These are phyloP conservation scores for Phyllotreta cruciferae DNA, from an alignment of 2,888 invertebrate species.

Conservation along the genomic window DNA sequence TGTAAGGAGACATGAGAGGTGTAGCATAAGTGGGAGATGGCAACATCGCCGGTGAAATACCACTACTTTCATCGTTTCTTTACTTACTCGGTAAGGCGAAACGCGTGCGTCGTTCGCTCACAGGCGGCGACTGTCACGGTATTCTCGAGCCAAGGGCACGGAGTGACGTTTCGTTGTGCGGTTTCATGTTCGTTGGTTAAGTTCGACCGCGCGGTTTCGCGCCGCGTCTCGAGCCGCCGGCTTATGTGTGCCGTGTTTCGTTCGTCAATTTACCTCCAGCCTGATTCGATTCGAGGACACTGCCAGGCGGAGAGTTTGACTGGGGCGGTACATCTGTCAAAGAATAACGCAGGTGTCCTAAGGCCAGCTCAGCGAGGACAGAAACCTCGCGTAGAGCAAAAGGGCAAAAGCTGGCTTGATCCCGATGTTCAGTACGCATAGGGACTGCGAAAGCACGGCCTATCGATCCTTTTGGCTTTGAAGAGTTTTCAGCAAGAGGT, in stretches of 20 bases:
- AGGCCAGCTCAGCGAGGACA: slow-evolving; percentile 64
- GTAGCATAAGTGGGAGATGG: slow-evolving; percentile 55
- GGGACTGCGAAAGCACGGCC: slow-evolving; percentile 40
- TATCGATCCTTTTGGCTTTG: slow-evolving; percentile 48
- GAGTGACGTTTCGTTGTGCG: slow-evolving; percentile 47
- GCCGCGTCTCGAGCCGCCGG: too few relatives aligned
- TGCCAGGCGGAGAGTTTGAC: slow-evolving; percentile 55
- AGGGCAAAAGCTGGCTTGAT: slow-evolving; percentile 68
- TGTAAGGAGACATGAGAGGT: slow-evolving; percentile 70
- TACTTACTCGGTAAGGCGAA: slow-evolving; percentile 64
- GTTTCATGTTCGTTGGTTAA: not conserved
- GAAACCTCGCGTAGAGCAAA: too few relatives aligned
- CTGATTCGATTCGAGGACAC: slow-evolving; percentile 55
- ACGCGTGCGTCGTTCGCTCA: slow-evolving; percentile 54
- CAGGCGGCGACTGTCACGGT: slow-evolving; percentile 54
- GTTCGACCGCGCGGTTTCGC: too few relatives aligned
- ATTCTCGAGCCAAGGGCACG: slow-evolving; percentile 57
- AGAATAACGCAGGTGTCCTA: slow-evolving; percentile 66
- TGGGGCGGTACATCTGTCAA: slow-evolving; percentile 68
- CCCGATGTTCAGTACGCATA: slow-evolving; percentile 64
- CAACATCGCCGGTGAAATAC: slow-evolving; percentile 55
- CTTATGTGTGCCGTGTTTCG: too few relatives aligned
- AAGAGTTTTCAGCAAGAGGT: slow-evolving; percentile 64
- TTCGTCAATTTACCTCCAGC: slow-evolving; percentile 39
- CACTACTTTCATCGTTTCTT: slow-evolving; percentile 64